phyloP scores from a whole-genome alignment of 2,113 vertebrate species.

The Dromaius novaehollandiae region DNA sequence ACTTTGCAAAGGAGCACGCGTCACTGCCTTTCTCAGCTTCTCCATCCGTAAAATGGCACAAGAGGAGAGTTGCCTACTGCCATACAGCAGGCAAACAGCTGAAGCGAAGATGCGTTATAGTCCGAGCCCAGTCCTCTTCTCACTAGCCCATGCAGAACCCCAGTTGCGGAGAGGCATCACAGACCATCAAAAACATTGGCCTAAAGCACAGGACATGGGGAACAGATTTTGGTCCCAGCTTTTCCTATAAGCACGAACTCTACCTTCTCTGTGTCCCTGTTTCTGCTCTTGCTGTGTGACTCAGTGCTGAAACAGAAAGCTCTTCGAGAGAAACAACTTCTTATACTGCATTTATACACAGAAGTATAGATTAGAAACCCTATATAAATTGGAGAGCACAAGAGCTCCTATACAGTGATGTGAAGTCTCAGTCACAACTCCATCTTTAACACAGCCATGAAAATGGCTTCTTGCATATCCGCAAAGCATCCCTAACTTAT shows the following conservation, averaged over 20 bases:
- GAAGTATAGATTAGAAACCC: background rate
- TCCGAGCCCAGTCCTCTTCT: background rate
- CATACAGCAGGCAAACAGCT: background rate
- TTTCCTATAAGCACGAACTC: background rate
- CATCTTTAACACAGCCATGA: background rate
- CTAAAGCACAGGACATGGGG: background rate
- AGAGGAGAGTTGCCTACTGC: background rate
- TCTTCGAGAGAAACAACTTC: background rate
- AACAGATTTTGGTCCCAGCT: background rate
- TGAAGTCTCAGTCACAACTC: background rate
- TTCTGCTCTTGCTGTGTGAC: background rate
- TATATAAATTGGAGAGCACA: fast-evolving
- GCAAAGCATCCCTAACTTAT: background rate
- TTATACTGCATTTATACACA: background rate
- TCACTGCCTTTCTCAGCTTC: background rate
- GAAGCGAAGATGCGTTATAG: background rate
- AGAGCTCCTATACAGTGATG: background rate
- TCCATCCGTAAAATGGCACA: background rate
- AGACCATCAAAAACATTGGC: background rate
- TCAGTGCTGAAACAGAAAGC: background rate
- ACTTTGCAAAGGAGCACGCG: background rate
- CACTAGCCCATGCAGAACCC: background rate
- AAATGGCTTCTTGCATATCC: background rate
- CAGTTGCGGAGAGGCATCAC: background rate
- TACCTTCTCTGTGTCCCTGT: background rate